A percentile compares a stretch with the other conserved stretches of the same genome.
Conservation (phyloP, 2,797 vertebrate species). For the Parauchenoglanis punctatus region DNA sequence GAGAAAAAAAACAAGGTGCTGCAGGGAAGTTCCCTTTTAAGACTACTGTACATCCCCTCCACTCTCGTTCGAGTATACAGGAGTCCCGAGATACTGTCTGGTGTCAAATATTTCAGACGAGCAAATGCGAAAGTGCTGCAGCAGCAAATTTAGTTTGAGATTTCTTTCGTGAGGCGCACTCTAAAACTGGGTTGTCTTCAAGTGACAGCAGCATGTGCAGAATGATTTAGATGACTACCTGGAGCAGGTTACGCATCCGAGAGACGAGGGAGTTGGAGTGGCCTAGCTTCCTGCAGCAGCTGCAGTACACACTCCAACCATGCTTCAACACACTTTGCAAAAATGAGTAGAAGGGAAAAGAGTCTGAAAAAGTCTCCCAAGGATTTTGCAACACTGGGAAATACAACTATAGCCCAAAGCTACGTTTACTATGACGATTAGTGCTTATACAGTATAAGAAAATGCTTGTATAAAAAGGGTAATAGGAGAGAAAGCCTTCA, state of each 20-base stretch:
- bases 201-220: conserved; percentile 70
- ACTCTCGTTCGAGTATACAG: conserved; percentile 63
- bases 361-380: neutral
- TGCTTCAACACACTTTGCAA: conserved; percentile 5
- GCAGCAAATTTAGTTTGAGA: conserved; percentile 81
- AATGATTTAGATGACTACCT: conserved; percentile 52
- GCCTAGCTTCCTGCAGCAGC: conserved; percentile 33
- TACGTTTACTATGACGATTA: conserved; percentile 1
- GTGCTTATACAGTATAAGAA: neutral
- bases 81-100: conserved; percentile 75
- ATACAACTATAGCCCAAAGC: neutral
- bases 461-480: neutral
- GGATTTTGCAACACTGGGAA: conserved; percentile 9
- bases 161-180: conserved; percentile 71
- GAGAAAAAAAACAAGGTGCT: conserved; percentile 68
- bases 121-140: conserved; percentile 75
- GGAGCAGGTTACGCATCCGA: conserved; percentile 42
- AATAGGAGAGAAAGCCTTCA: neutral
- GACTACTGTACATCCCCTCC: conserved; percentile 55
- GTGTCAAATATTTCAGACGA: conserved; percentile 80
- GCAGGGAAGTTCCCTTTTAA: conserved; percentile 79
- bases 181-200: conserved; percentile 72
- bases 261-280: conserved; percentile 35
- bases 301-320: conserved; percentile 17
- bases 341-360: neutral